phyloP scores from a whole-genome alignment of 2,113 vertebrate genomes.

The Centropristis striata region DNA sequence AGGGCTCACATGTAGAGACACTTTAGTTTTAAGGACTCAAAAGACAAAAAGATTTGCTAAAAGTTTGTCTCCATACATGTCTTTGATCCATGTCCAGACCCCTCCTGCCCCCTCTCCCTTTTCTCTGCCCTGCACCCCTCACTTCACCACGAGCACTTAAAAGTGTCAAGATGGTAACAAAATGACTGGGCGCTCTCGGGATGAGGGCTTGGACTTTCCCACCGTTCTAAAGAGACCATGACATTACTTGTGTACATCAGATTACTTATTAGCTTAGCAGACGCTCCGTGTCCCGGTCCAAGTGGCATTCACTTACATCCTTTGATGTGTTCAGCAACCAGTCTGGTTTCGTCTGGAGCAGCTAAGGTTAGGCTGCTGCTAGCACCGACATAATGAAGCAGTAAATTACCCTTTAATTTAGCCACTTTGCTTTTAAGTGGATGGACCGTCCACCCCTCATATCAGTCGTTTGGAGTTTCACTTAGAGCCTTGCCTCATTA shows the following conservation, averaged over 20 bases:
- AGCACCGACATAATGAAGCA: constrained; percentile 5
- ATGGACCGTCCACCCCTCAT: neutral
- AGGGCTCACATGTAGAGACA: constrained; percentile 7
- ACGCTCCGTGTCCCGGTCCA: constrained; percentile 53
- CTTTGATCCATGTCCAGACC: constrained; percentile 21
- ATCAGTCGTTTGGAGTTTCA: too few relatives aligned
- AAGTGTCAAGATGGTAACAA: constrained; percentile 63
- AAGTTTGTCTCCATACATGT: constrained; percentile 2
- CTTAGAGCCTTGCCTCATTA: too few relatives aligned
- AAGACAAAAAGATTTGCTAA: neutral
- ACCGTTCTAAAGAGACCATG: constrained; percentile 68
- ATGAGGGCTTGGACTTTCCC: constrained; percentile 68
- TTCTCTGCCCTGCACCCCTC: constrained; percentile 3
- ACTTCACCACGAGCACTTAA: constrained; percentile 31
- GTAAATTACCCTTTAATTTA: neutral
- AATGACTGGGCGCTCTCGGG: constrained; percentile 43
- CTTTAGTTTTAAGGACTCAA: neutral
- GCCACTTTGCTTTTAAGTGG: constrained; percentile 1
- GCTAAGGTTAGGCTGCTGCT: constrained; percentile 44
- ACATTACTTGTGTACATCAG: constrained; percentile 72
- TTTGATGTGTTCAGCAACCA: constrained; percentile 64
- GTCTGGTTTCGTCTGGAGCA: constrained; percentile 45
- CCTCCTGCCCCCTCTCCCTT: constrained; percentile 9
- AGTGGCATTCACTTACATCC: constrained; percentile 67
- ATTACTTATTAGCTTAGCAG: constrained; percentile 81